Conservation (phyloP, 2,797 vertebrate species). For the Chaunax sp. region DNA sequence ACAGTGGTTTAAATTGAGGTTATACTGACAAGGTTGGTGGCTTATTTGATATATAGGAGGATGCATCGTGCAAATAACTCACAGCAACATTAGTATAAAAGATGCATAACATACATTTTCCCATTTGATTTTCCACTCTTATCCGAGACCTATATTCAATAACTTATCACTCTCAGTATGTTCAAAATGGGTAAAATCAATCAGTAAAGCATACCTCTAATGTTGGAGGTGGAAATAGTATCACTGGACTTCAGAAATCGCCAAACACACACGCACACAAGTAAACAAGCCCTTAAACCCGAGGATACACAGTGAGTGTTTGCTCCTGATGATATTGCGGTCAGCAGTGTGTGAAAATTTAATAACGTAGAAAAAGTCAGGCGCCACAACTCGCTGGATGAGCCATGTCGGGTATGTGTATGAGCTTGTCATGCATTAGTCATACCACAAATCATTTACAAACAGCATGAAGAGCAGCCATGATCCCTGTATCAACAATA, state of each 20-base stretch:
- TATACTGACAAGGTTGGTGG: too few relatives aligned
- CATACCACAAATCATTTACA: constrained; percentile 33
- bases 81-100: too few relatives aligned
- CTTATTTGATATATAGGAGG: constrained; percentile 31
- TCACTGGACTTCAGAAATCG: constrained; percentile 21
- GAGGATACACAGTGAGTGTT: constrained; percentile 22
- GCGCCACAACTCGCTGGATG: constrained; percentile 41
- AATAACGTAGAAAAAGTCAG: constrained; percentile 68
- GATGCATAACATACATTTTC: too few relatives aligned
- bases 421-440: constrained; percentile 33
- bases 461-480: constrained; percentile 19
- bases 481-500: constrained; percentile 22
- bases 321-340: constrained; percentile 66
- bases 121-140: too few relatives aligned
- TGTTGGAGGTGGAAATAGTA: constrained; percentile 11
- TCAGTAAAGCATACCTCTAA: neutral
- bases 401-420: constrained; percentile 26
- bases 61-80: too few relatives aligned
- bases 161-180: constrained; percentile 11
- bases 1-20: constrained; percentile 12
- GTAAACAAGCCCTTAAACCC: constrained; percentile 29
- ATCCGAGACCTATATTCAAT: constrained; percentile 1
- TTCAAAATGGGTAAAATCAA: constrained; percentile 29
- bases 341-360: constrained; percentile 74
- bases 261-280: constrained; percentile 6